phyloP scores from a whole-genome alignment of 2,113 vertebrate species.

The Athene noctua region DNA sequence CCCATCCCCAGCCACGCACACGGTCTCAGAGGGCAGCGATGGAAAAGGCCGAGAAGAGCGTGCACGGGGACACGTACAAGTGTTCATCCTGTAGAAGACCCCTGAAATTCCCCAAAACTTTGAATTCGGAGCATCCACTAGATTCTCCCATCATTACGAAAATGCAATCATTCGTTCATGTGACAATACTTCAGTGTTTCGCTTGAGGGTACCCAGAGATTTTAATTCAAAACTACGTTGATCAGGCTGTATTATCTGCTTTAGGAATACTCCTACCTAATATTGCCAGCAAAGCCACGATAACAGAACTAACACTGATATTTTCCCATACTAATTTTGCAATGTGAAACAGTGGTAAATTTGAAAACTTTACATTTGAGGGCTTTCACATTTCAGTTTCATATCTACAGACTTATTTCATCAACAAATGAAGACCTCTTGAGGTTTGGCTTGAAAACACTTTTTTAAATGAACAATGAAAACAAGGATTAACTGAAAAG shows the following conservation, averaged over 20 bases:
- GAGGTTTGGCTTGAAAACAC: background rate
- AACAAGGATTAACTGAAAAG: background rate
- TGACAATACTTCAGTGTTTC: background rate
- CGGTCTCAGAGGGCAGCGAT: rapidly evolving
- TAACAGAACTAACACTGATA: background rate
- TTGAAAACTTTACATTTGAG: background rate
- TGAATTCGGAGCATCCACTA: rapidly evolving
- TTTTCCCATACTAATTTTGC: background rate
- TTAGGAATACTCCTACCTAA: background rate
- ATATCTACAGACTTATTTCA: background rate
- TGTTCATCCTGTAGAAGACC: rapidly evolving
- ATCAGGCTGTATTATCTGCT: background rate
- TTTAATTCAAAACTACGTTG: background rate
- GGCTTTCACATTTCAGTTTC: background rate
- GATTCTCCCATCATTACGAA: background rate
- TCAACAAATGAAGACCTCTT: background rate
- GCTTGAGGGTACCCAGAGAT: background rate
- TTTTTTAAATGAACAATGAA: background rate
- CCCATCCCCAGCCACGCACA: background rate
- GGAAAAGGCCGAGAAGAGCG: background rate
- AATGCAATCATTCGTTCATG: background rate
- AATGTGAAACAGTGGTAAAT: background rate
- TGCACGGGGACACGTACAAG: rapidly evolving
- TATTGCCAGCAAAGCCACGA: background rate
- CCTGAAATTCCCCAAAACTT: background rate